These are phyloP conservation scores for Tachysurus vachellii DNA, from an alignment of 2,113 vertebrate species.

Conservation along the genomic window DNA sequence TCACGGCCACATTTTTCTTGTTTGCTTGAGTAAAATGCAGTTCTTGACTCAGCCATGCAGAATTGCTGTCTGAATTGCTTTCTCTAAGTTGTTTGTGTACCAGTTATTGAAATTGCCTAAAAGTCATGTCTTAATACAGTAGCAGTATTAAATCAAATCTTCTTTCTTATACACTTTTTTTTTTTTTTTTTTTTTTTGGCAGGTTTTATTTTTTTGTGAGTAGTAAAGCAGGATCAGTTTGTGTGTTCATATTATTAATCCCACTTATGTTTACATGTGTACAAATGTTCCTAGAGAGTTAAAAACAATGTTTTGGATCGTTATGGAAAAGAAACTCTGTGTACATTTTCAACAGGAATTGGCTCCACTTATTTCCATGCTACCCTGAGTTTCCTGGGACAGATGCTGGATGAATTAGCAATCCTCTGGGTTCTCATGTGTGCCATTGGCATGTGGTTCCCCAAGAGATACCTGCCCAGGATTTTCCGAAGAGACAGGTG, in stretches of 20 bases:
- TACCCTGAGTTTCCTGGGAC: conserved; percentile 95
- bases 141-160: not conserved
- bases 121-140: not conserved
- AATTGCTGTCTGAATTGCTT: not conserved
- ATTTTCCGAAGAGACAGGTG: conserved; percentile 93
- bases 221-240: not conserved
- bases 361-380: conserved; percentile 97
- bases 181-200: not conserved
- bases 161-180: not conserved
- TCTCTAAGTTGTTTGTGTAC: not conserved
- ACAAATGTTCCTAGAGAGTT: not conserved
- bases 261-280: not conserved
- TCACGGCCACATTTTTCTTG: not conserved
- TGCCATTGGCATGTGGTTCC: conserved; percentile 97
- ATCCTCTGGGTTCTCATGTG: conserved; percentile 98
- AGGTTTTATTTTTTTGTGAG: not conserved
- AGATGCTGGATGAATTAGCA: conserved; percentile 96
- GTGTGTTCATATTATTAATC: not conserved
- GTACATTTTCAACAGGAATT: conserved; percentile 77
- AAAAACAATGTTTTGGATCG: not conserved
- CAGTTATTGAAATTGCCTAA: not conserved
- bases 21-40: not conserved
- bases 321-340: conserved; percentile 7
- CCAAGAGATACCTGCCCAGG: conserved; percentile 90
- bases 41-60: not conserved